Conservation (phyloP, 30 jellyfish, hydroid and myxozoan genomes). For the Turritopsis rubra region DNA sequence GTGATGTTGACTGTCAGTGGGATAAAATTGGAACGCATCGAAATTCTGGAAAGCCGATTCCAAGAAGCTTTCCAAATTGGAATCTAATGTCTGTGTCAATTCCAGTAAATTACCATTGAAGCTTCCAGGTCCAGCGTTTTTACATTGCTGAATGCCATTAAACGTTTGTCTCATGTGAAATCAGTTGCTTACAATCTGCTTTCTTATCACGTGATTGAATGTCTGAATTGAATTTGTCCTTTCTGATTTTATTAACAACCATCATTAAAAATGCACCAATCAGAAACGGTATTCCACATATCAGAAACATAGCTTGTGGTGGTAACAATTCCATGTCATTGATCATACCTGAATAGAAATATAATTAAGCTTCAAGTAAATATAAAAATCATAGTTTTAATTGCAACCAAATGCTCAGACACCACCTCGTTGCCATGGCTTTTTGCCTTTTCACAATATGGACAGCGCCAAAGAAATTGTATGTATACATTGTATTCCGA, state of each 20-base stretch:
- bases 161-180: not conserved
- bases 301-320: constrained; percentile 62
- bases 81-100: too few relatives aligned
- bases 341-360: constrained; percentile 61
- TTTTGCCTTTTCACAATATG: too few relatives aligned
- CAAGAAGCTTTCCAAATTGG: too few relatives aligned
- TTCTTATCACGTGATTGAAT: not conserved
- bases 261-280: constrained; percentile 69
- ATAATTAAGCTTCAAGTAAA: not conserved
- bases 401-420: not conserved
- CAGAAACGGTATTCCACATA: constrained; percentile 76
- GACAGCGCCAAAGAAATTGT: too few relatives aligned
- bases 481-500: too few relatives aligned
- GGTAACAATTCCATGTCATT: constrained; percentile 55
- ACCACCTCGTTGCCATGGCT: too few relatives aligned
- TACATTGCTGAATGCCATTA: not conserved
- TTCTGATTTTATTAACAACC: constrained; percentile 50
- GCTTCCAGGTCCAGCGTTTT: too few relatives aligned
- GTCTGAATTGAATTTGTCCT: not conserved
- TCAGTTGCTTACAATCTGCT: not conserved
- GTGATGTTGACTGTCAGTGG: too few relatives aligned
- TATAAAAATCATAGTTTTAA: not conserved
- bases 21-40: too few relatives aligned
- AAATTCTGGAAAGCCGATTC: too few relatives aligned
- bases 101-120: too few relatives aligned